Evolutionary conservation across 2,797 vertebrate genomes (phyloP), one percentile per base, ranked within the genome.

Genomic region (Acropternis orthonyx): DNA sequence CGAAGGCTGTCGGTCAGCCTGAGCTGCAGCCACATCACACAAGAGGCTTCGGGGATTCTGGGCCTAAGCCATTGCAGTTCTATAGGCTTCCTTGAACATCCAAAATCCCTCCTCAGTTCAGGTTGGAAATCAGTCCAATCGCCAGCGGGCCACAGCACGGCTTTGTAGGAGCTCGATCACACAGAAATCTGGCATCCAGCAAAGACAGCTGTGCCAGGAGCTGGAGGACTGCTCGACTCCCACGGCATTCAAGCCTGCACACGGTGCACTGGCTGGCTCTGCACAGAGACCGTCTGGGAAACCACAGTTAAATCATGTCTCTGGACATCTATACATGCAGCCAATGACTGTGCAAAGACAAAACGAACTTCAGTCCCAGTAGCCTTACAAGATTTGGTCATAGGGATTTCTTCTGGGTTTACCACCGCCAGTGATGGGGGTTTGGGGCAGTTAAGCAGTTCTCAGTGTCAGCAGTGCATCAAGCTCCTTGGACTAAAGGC

Each of bases 171-270:
- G 83, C 93, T 92, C 16, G 1, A 77, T 85, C 56, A 24, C 88
- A 59, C 0, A 2, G 39, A 65, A 85, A 46, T 15, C 86, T 96
- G 93, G 96, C 94, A 93, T 41, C 41, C 81, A 37, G 81, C 56
- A 49, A 16, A 27, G 55, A 3, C 10, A 1, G 68, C 81, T 48
- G 91, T 95, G 95, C 91, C 95, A 94, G 94, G 32, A 89, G 69
- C 87, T 28, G 78, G 22, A 67, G 68, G 10, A 6, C 61, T 7
- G 82, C 86, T 89, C 7, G 3, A 68, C 93, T 96, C 94, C 95
- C 92, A 94, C 66, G 20, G 95, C 90, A 67, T 32, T 59, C 32
- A 24, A 83, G 93, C 88, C 88, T 76, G 74, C 91, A 85, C 67
- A 51, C 1, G 0, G 63, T 43, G 89, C 55, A 3, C 62, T 46